Conservation (phyloP, 37 sponge, comb jelly and placozoan genomes). For the Ianthella basta region DNA sequence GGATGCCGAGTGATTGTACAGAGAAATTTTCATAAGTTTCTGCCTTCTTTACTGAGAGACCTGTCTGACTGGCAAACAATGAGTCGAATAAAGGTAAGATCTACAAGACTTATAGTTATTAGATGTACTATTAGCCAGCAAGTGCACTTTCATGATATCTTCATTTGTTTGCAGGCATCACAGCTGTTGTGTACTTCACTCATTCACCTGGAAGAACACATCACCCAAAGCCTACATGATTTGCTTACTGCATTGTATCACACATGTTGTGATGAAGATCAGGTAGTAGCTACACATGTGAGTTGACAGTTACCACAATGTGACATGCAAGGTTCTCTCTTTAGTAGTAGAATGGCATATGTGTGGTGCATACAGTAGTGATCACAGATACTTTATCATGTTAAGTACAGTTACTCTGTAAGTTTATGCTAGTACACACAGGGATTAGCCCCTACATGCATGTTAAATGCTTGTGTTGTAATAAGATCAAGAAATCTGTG, state of each 20-base stretch:
- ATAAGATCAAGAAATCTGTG: no score
- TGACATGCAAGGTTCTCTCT: no score
- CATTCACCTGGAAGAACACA: constrained; percentile 79
- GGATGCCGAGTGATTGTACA: constrained; percentile 90
- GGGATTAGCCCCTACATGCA: no score
- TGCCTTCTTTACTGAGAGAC: constrained; percentile 90
- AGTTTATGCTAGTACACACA: no score
- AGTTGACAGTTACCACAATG: background rate
- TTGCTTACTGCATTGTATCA: constrained; percentile 84
- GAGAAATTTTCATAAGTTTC: constrained; percentile 86
- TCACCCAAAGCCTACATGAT: constrained; percentile 85
- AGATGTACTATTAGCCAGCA: background rate
- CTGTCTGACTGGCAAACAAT: constrained; percentile 85
- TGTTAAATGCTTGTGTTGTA: no score
- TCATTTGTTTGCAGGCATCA: constrained; percentile 52
- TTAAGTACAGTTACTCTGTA: no score
- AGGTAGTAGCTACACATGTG: constrained; percentile 57
- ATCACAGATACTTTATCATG: no score
- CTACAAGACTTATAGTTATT: background rate
- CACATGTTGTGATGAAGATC: constrained; percentile 80
- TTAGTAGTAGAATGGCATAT: no score
- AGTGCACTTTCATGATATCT: background rate
- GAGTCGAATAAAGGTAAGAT: constrained; percentile 81
- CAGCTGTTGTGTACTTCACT: constrained; percentile 71
- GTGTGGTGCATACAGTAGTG: no score